phyloP scores from a whole-genome alignment of 2,113 vertebrate genomes.

The Trogon surrucura region DNA sequence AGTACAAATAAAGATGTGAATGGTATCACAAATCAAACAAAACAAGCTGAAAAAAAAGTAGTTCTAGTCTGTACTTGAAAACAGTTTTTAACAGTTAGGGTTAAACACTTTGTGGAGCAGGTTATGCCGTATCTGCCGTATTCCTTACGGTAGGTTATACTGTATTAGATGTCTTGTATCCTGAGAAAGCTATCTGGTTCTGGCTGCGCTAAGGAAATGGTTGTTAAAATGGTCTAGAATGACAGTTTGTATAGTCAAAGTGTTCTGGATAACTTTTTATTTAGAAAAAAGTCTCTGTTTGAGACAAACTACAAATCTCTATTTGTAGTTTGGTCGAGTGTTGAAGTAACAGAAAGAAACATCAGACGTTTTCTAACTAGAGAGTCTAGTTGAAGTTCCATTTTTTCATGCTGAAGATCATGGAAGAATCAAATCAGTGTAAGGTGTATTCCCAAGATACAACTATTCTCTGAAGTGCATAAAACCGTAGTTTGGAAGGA shows the following conservation, averaged over 20 bases:
- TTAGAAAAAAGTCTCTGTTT: background rate
- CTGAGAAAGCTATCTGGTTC: background rate
- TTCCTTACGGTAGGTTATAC: background rate
- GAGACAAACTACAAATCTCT: no score
- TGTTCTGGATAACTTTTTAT: background rate
- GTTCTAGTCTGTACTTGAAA: background rate
- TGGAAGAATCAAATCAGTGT: background rate
- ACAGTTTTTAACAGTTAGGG: background rate
- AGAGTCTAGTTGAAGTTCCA: background rate
- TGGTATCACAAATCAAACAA: background rate
- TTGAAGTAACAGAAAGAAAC: background rate
- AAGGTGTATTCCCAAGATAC: background rate
- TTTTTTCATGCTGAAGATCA: background rate
- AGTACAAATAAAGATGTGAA: background rate
- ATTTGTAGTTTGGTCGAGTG: background rate
- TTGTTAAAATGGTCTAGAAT: background rate
- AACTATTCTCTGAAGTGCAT: background rate
- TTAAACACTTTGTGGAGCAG: background rate
- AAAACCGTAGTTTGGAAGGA: background rate
- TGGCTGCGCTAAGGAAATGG: background rate
- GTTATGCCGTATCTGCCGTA: rapidly evolving
- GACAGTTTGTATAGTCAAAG: background rate
- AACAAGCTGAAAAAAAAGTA: background rate
- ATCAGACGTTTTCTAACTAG: background rate
- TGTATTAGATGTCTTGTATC: background rate